These are phyloP conservation scores for Phortica variegata DNA, from an alignment of 1,140 invertebrate species.

Conservation along the genomic window DNA sequence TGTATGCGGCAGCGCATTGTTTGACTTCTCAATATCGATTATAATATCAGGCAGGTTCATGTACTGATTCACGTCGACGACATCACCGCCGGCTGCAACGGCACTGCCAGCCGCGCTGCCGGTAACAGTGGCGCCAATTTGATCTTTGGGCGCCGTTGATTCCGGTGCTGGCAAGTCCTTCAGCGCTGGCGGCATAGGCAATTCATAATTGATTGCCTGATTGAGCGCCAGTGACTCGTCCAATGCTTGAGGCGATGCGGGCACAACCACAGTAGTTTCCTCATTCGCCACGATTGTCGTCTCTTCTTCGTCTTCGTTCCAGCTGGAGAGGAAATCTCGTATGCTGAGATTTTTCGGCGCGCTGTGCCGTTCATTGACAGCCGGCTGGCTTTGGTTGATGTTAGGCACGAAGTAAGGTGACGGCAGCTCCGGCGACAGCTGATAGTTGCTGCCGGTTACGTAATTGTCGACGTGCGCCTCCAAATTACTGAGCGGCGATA, in stretches of 20 bases:
- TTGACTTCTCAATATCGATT: slow-evolving; percentile 48
- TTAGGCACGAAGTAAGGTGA: too few relatives aligned
- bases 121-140: too few relatives aligned
- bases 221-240: too few relatives aligned
- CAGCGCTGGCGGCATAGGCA: too few relatives aligned
- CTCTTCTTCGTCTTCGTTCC: slow-evolving; percentile 56
- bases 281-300: background rate
- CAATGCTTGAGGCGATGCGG: too few relatives aligned
- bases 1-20: slow-evolving; percentile 5
- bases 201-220: too few relatives aligned
- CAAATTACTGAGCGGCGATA: slow-evolving; percentile 20
- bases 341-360: slow-evolving; percentile 37
- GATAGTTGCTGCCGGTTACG: slow-evolving; percentile 26
- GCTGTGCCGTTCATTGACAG: slow-evolving; percentile 1
- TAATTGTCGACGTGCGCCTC: slow-evolving; percentile 37
- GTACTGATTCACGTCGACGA: slow-evolving; percentile 1
- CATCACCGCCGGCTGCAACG: background rate
- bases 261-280: background rate
- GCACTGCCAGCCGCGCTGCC: too few relatives aligned
- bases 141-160: background rate
- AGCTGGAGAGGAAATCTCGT: slow-evolving; percentile 49
- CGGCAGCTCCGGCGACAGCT: slow-evolving; percentile 6
- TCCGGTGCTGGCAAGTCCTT: too few relatives aligned
- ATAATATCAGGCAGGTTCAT: slow-evolving; percentile 53
- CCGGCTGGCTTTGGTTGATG: background rate